Conservation (phyloP, 2,113 vertebrate species). For the Ibidorhyncha struthersii region DNA sequence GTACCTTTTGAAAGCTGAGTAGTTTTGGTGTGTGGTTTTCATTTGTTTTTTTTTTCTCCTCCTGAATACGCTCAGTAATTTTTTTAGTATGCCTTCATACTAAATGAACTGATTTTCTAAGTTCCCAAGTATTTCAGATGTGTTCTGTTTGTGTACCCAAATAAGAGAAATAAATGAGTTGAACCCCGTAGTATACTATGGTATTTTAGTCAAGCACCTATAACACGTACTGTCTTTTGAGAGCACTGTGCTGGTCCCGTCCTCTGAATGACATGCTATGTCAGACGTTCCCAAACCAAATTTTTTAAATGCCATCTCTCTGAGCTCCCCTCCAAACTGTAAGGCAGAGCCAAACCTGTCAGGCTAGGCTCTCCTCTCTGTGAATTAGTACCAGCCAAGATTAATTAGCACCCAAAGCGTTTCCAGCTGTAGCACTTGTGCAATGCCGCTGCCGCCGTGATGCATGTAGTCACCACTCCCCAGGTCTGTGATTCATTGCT, state of each 20-base stretch:
- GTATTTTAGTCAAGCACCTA: neutral
- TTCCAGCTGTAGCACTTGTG: conserved; percentile 31
- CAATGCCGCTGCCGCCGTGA: neutral
- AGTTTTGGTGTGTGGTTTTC: neutral
- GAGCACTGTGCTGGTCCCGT: neutral
- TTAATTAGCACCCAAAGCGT: conserved; percentile 67
- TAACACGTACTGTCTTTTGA: rapidly evolving
- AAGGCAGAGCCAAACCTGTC: conserved; percentile 9
- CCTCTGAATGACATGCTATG: neutral
- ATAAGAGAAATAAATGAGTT: neutral
- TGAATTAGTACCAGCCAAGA: conserved; percentile 71
- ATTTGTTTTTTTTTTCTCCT: neutral
- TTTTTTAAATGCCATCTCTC: neutral
- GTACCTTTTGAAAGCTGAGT: neutral
- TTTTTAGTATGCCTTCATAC: neutral
- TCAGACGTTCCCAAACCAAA: neutral
- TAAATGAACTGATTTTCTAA: neutral
- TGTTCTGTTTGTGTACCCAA: neutral
- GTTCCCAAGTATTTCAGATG: neutral
- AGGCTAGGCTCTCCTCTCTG: neutral
- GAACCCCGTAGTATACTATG: rapidly evolving
- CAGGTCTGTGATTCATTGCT: conserved; percentile 77
- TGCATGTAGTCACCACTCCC: conserved; percentile 61
- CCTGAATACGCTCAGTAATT: neutral
- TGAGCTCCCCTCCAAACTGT: neutral